Evolutionary conservation across 2,888 invertebrate species (phyloP).

Genomic region (Arrhopalites spinosus): DNA sequence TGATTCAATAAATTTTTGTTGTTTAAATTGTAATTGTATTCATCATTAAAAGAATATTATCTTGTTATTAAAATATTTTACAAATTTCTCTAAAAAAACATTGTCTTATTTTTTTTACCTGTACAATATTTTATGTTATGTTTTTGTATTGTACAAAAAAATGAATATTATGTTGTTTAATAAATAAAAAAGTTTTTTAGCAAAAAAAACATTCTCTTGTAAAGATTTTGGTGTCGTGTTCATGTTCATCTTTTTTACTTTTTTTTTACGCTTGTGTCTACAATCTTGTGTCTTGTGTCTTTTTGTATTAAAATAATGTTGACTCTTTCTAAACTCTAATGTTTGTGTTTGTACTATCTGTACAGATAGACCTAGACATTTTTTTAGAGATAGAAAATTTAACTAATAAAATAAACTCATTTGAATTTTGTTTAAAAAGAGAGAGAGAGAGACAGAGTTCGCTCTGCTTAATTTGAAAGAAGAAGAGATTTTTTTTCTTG

Average conservation of each 20-base stretch:
- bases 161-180: no score
- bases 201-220: no score
- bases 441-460: neutral
- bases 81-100: neutral
- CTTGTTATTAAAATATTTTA: no score
- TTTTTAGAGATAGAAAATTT: neutral
- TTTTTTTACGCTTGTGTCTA: neutral
- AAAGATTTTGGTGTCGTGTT: neutral
- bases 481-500: neutral
- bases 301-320: neutral
- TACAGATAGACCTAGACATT: neutral
- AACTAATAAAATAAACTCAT: neutral
- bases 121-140: no score
- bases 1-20: no score
- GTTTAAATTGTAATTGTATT: no score
- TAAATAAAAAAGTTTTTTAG: no score
- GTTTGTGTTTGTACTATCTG: neutral
- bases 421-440: neutral
- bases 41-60: no score
- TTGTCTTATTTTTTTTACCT: neutral
- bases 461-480: constrained; percentile 2
- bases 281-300: neutral
- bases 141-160: no score
- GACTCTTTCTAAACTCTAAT: neutral
- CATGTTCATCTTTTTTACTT: neutral